A percentile compares a stretch with the other conserved stretches of the same genome.
phyloP scores from a whole-genome alignment of 2,888 invertebrate genomes.

The Ophion slaviceki region DNA sequence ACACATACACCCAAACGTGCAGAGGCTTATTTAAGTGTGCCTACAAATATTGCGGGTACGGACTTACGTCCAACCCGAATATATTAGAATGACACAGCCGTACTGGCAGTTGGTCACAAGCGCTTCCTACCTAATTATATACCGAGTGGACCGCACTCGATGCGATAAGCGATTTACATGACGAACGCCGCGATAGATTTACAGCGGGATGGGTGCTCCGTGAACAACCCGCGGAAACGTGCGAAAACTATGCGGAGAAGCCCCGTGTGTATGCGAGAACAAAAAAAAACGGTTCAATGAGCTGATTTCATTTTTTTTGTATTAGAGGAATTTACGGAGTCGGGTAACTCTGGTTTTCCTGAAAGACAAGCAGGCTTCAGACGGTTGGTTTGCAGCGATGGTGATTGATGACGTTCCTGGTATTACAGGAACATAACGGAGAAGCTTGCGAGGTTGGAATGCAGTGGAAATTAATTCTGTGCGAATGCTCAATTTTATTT shows the following conservation, averaged over 20 bases:
- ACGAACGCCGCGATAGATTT: conserved; percentile 81
- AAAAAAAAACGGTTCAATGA: neutral
- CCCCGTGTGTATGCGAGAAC: neutral
- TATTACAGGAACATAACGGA: too few species aligned
- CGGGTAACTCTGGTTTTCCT: too few species aligned
- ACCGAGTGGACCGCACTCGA: conserved; percentile 79
- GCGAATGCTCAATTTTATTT: too few species aligned
- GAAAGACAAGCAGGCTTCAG: too few species aligned
- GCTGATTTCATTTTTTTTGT: neutral
- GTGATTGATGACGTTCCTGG: too few species aligned
- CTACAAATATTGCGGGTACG: neutral
- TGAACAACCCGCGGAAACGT: conserved; percentile 22
- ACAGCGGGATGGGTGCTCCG: conserved; percentile 70
- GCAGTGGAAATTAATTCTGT: too few species aligned
- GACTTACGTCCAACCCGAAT: neutral
- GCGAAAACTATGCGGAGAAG: conserved; percentile 13
- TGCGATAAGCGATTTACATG: conserved; percentile 83
- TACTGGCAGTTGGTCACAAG: conserved; percentile 48
- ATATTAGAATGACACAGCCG: conserved; percentile 4
- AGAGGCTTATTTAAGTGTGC: conserved; percentile 9
- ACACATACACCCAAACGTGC: neutral
- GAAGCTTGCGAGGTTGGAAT: too few species aligned
- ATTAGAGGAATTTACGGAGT: too few species aligned
- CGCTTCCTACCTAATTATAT: conserved; percentile 81
- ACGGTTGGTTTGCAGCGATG: too few species aligned